Base-by-base conservation (phyloP, 2,888 invertebrate genomes). In the Scaptomyza polygonia region DNA sequence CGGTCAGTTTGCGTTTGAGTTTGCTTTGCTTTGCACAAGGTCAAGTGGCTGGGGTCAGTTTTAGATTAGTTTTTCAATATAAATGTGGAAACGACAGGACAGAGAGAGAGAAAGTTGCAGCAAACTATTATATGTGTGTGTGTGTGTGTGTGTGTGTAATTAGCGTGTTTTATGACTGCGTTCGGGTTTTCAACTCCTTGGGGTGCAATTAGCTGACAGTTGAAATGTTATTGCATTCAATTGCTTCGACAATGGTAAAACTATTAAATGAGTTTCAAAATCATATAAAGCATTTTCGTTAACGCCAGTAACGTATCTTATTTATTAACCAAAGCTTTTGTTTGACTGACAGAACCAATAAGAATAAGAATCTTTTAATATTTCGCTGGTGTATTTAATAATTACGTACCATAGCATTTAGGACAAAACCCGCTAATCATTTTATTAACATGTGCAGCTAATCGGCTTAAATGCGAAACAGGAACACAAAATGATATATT, bases 401-500 rank as follows among this genome's bases (percentile, higher is more conserved):
- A 25, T 25, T 25, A 25, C 25, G 25, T 5, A 25, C 12, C n/a
- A 12, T 1, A 34, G 25, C 34, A 12, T 18, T 49, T 5, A 43
- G 25, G 29, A 36, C 42, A 39, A 53, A 30, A 12, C 30, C 39
- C 18, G 59, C 54, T 78, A 71, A 78, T 72, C 69, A 78, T 78
- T 85, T 82, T 85, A 82, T 83, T 79, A 85, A 77, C 84, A 85
- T 85, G 77, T 88, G 84, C 77, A 53, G 68, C 68, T 85, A 88
- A 85, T 72, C 87, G 70, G 84, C 73, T 85, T 85, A 85, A 69
- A 76, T 59, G 30, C 53, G 42, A 77, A 45, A 21, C 39, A 55
- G 54, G 36, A 42, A 21, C 12, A 45, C 21, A 30, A 51, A 53
- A 36, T 47, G 48, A 65, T 36, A 57, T 56, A 56, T 61, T 34